These are phyloP conservation scores for Dasyurus viverrinus DNA, from an alignment of 2,113 vertebrate genomes.

Conservation along the genomic window DNA sequence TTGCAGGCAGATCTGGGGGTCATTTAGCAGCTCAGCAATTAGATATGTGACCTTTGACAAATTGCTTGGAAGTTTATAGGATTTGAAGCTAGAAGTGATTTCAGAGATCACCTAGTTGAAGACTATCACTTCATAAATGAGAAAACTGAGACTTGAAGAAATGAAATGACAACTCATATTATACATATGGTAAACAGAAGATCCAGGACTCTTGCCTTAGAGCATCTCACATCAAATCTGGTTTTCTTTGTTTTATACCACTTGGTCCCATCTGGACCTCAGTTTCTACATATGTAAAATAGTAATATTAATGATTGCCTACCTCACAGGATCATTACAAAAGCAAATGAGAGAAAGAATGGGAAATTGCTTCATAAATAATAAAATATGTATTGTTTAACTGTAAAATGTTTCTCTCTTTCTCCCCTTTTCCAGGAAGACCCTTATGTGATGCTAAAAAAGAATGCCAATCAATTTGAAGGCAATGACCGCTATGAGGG, in stretches of 20 bases:
- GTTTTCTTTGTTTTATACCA: not conserved
- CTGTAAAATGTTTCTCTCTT: not conserved
- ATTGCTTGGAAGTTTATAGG: not conserved
- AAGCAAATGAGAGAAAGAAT: not conserved
- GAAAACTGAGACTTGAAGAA: not conserved
- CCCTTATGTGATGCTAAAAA: slow-evolving; percentile 99
- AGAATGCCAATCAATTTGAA: slow-evolving; percentile 93
- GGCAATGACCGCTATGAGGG: slow-evolving; percentile 98
- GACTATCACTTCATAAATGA: not conserved
- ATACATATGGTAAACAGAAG: not conserved
- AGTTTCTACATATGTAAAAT: not conserved
- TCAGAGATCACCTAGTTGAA: not conserved
- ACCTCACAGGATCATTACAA: not conserved
- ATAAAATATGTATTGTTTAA: not conserved
- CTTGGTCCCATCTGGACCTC: not conserved
- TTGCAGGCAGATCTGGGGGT: not conserved
- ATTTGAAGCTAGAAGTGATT: not conserved
- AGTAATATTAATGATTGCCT: not conserved
- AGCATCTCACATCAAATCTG: not conserved
- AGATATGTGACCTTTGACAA: not conserved
- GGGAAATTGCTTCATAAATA: not conserved
- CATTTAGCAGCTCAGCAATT: not conserved
- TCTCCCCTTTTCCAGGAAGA: slow-evolving; percentile 88
- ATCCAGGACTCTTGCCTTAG: not conserved
- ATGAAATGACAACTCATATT: not conserved